Conservation (phyloP, 2,797 vertebrate species). For the Octomys mimax region DNA sequence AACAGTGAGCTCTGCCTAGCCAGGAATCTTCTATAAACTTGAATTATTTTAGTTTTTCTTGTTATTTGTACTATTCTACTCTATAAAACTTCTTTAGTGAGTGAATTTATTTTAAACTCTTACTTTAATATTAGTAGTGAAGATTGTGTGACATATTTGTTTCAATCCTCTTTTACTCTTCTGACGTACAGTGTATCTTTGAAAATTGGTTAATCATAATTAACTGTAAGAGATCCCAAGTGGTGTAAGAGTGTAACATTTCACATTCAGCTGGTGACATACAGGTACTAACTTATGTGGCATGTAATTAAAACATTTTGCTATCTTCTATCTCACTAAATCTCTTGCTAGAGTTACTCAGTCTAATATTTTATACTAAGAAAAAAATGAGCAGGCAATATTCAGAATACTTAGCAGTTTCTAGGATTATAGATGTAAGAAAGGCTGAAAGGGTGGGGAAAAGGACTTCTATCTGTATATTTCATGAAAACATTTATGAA, state of each 20-base stretch:
- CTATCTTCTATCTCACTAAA: conserved; percentile 46
- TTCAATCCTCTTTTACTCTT: conserved; percentile 48
- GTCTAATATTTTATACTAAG: conserved; percentile 3
- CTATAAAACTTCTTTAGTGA: neutral
- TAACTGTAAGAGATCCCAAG: conserved; percentile 31
- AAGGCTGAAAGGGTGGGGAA: neutral
- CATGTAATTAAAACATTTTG: conserved; percentile 64
- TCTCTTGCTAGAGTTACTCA: conserved; percentile 15
- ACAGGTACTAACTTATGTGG: conserved; percentile 53
- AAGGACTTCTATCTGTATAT: neutral
- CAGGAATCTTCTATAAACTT: neutral
- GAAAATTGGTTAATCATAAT: conserved; percentile 59
- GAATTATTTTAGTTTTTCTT: neutral
- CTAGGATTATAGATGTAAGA: neutral
- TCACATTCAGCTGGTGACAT: conserved; percentile 38
- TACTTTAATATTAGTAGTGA: neutral
- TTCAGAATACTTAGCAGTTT: neutral
- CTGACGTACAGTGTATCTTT: conserved; percentile 38
- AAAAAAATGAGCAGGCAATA: neutral
- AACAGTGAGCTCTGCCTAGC: no score
- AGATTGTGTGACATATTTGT: conserved; percentile 54
- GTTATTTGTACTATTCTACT: neutral
- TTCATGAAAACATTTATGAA: neutral
- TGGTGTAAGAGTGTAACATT: conserved; percentile 52
- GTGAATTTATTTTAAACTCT: conserved; percentile 33